These are phyloP conservation scores for Leptodactylus fallax DNA, from an alignment of 2,797 vertebrate species.

Conservation along the genomic window DNA sequence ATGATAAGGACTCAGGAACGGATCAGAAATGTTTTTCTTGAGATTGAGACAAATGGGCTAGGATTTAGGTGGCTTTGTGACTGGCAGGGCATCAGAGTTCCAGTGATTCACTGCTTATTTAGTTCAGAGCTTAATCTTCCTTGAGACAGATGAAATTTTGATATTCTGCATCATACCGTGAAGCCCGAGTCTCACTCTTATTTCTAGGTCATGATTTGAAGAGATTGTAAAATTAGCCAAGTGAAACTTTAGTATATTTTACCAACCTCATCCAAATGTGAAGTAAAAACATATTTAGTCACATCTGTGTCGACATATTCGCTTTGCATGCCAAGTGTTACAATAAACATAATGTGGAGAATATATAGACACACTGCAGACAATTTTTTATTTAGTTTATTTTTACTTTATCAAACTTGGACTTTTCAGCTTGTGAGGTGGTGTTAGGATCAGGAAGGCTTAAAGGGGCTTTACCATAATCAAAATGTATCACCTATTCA, in stretches of 20 bases:
- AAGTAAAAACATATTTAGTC: slow-evolving; percentile 50
- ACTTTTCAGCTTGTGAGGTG: neutral
- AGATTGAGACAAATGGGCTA: slow-evolving; percentile 67
- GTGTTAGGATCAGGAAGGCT: neutral
- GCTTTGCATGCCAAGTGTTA: slow-evolving; percentile 5
- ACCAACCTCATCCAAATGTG: slow-evolving; percentile 62
- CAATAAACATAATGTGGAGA: slow-evolving; percentile 26
- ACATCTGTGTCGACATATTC: slow-evolving; percentile 34
- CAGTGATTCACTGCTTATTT: slow-evolving; percentile 61
- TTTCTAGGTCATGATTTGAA: slow-evolving; percentile 72
- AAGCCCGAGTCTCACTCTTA: slow-evolving; percentile 58
- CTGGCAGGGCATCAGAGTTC: slow-evolving; percentile 64
- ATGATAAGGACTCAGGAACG: slow-evolving; percentile 69
- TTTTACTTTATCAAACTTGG: neutral
- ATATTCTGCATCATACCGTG: slow-evolving; percentile 60
- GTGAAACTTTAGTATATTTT: slow-evolving; percentile 71
- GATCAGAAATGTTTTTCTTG: slow-evolving; percentile 66
- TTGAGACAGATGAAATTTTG: slow-evolving; percentile 55
- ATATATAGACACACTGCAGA: neutral
- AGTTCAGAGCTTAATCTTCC: slow-evolving; percentile 60
- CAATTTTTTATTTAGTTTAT: neutral
- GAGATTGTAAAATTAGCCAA: slow-evolving; percentile 77
- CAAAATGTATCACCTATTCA: too few species aligned
- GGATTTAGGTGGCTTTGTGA: slow-evolving; percentile 64
- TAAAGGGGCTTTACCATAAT: too few species aligned